Base-by-base conservation (phyloP, 2,888 invertebrate genomes). In the Aproaerema taeniolella region DNA sequence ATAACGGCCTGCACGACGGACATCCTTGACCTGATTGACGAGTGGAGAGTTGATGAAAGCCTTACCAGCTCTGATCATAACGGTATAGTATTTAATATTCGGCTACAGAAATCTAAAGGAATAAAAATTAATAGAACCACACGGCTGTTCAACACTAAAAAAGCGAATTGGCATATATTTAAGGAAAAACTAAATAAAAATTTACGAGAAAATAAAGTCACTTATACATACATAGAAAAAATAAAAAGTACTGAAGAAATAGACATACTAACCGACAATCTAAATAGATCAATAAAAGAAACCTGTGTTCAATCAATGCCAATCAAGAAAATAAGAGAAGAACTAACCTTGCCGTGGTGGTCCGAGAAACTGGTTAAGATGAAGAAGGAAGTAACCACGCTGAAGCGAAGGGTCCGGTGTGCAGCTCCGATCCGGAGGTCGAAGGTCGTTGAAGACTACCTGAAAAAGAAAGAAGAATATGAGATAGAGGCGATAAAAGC, bases 371-470 rank as follows among this genome's bases (percentile, higher is more conserved):
- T 35, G 6, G 14, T n/a, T 1, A 8, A 14, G 2, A 1, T 26
- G 15, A 35, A 35, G 11, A 10, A 3, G 2, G 15, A 35, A 6
- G 35, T 35, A n/a, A 16, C 28, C 16, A 35, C 35, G 1, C 26
- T 1, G 11, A 26, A 28, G 9, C 1, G 35, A 1, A 28, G 46
- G 4, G 42, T 44, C 6, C 9, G 31, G 1, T 26, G 33, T 7
- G 46, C 46, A 0, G 46, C 46, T 0, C 40, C 41, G 5, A 30
- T 29, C 12, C 41, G 44, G 8, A 41, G 42, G 31, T 1, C 14
- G 2, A 31, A 33, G 12, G 39, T 37, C 1, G 33, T 43, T 0
- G 31, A 25, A 2, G 36, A 34, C 9, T 47, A 47, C 38, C 39
- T 47, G 29, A 4, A 38, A 26, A 5, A 12, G 2, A 47, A 45